These are phyloP conservation scores for Drepanosiphum platanoidis DNA, from an alignment of 2,888 invertebrate species.

Conservation along the genomic window DNA sequence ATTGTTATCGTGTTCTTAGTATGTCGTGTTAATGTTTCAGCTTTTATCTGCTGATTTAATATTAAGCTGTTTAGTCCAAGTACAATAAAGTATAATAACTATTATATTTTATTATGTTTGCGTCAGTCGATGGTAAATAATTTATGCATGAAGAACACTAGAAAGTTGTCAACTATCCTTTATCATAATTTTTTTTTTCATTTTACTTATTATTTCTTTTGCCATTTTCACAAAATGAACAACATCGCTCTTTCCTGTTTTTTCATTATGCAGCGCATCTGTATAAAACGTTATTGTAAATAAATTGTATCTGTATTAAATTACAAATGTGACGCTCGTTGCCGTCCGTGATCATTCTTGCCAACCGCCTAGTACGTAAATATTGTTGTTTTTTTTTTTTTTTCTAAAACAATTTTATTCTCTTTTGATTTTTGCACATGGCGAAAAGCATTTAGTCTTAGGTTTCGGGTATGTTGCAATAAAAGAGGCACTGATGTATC, in stretches of 20 bases:
- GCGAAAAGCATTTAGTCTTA: slow-evolving; percentile 12
- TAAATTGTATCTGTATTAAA: slow-evolving; percentile 32
- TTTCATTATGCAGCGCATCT: background rate
- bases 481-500: slow-evolving; percentile 31
- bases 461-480: slow-evolving; percentile 42
- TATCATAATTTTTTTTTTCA: background rate
- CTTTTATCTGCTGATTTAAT: background rate
- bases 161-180: background rate
- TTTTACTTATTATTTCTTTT: background rate
- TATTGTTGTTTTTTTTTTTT: too few relatives aligned
- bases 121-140: background rate
- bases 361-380: background rate
- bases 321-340: background rate
- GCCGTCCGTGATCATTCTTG: slow-evolving; percentile 36
- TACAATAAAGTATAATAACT: slow-evolving; percentile 2
- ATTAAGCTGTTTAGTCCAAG: slow-evolving; percentile 12
- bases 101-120: slow-evolving; percentile 24
- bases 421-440: slow-evolving; percentile 10
- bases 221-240: background rate
- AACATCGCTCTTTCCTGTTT: background rate
- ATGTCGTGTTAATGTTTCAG: background rate
- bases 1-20: background rate
- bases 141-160: background rate
- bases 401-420: slow-evolving; percentile 32
- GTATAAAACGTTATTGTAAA: slow-evolving; percentile 2